Percentiles rank a stretch among this genome's conserved stretches.
phyloP scores from a whole-genome alignment of 1,140 invertebrate species.

The Microplitis demolitor region DNA sequence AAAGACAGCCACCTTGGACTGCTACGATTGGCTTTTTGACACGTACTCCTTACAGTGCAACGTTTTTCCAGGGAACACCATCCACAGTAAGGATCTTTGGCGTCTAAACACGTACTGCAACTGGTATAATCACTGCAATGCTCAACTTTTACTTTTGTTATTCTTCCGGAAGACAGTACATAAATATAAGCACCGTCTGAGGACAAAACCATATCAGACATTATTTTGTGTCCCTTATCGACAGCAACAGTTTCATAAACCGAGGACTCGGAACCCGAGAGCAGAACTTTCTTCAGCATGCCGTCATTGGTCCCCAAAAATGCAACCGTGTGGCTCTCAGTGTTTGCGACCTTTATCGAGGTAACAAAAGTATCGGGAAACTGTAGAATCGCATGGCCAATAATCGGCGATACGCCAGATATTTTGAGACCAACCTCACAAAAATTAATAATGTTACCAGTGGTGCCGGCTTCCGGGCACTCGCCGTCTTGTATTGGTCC shows the following conservation, averaged over 20 bases:
- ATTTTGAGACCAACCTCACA: constrained; percentile 92
- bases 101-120: constrained; percentile 88
- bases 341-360: constrained; percentile 80
- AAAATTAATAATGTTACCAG: constrained; percentile 89
- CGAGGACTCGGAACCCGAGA: constrained; percentile 69
- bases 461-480: constrained; percentile 82
- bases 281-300: constrained; percentile 78
- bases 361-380: constrained; percentile 83
- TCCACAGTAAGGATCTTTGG: constrained; percentile 95
- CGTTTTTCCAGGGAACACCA: constrained; percentile 97
- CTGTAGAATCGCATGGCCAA: constrained; percentile 72
- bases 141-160: constrained; percentile 90
- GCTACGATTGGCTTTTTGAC: constrained; percentile 86
- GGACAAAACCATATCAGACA: constrained; percentile 83
- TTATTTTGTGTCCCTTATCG: constrained; percentile 73
- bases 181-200: constrained; percentile 76
- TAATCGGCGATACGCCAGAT: constrained; percentile 83
- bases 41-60: constrained; percentile 85
- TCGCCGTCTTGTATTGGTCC: constrained; percentile 88
- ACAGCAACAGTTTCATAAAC: constrained; percentile 80
- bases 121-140: constrained; percentile 87
- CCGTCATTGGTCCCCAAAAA: constrained; percentile 87
- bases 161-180: constrained; percentile 73
- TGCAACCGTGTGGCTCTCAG: constrained; percentile 87
- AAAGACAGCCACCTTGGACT: constrained; percentile 91